Conservation (phyloP, 2,797 vertebrate species). For the Lemur catta region DNA sequence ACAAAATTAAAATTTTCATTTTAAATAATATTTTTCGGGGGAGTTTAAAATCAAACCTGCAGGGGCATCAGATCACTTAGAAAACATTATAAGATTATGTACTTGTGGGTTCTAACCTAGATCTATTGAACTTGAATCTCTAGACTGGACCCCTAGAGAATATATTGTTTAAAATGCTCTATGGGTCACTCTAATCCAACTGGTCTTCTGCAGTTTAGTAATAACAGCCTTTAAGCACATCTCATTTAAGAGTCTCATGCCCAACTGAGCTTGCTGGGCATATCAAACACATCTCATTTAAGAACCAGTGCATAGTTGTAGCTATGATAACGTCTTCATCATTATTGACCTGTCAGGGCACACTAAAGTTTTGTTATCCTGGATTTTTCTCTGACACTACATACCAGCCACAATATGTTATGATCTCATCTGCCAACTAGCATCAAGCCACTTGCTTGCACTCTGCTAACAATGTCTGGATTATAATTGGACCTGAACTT, state of each 20-base stretch:
- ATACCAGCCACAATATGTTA: neutral
- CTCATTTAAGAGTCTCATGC: neutral
- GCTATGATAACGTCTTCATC: neutral
- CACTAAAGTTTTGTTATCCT: neutral
- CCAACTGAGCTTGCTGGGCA: neutral
- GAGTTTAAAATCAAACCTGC: neutral
- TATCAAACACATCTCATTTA: neutral
- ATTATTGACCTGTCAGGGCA: neutral
- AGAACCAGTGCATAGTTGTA: neutral
- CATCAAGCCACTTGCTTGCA: neutral
- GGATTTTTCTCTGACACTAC: neutral
- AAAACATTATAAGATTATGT: neutral
- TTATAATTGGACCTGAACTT: slow-evolving; percentile 35
- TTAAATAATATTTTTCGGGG: neutral
- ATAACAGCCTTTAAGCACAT: neutral
- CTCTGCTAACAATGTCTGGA: neutral
- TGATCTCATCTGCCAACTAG: neutral
- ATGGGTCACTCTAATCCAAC: neutral
- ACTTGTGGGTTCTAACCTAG: neutral
- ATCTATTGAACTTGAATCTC: neutral
- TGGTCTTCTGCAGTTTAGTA: neutral
- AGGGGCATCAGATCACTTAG: neutral
- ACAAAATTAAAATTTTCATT: neutral
- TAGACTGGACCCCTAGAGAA: neutral
- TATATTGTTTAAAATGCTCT: neutral